A percentile compares a stretch with the other conserved stretches of the same genome.
Evolutionary conservation across 2,888 invertebrate species (phyloP).

Genomic region (Beris chalybata): DNA sequence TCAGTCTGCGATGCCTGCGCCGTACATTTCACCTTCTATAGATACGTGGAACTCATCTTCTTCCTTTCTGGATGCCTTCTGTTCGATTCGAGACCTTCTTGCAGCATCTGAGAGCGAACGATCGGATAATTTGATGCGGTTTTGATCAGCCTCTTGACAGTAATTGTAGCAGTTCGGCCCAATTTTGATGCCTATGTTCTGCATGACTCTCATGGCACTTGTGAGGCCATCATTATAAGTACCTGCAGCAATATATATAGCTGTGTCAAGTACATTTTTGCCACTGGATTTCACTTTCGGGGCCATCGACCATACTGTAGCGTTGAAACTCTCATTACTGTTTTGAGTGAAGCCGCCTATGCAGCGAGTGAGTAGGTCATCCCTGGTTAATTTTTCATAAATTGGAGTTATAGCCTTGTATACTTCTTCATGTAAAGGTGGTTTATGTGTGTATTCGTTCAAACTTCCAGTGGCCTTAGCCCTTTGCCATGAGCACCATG

Average conservation of each 20-base stretch:
- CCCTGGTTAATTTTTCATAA: conserved; percentile 5
- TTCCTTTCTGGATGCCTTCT: too few species aligned
- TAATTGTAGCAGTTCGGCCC: conserved; percentile 12
- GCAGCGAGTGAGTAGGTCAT: conserved; percentile 4
- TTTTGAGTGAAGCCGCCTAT: too few species aligned
- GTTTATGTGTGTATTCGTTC: conserved; percentile 5
- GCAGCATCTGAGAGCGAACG: too few species aligned
- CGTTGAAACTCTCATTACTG: background rate
- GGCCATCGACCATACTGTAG: conserved; percentile 8
- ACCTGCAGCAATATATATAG: conserved; percentile 5
- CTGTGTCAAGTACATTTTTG: background rate
- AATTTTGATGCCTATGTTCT: background rate
- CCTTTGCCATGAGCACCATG: conserved; percentile 11
- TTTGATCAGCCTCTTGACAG: too few species aligned
- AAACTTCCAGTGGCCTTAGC: background rate
- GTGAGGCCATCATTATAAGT: conserved; percentile 1
- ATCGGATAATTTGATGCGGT: too few species aligned
- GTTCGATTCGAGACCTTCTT: too few species aligned
- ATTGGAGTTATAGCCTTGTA: conserved; percentile 9
- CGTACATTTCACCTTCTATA: too few species aligned
- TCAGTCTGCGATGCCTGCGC: too few species aligned
- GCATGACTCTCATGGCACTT: conserved; percentile 1
- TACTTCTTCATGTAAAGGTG: conserved; percentile 6
- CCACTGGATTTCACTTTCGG: conserved; percentile 10
- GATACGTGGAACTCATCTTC: too few species aligned